A percentile compares a stretch with the other conserved stretches of the same genome.
These are phyloP conservation scores for Tipula unca DNA, from an alignment of 2,888 invertebrate genomes.

Conservation along the genomic window DNA sequence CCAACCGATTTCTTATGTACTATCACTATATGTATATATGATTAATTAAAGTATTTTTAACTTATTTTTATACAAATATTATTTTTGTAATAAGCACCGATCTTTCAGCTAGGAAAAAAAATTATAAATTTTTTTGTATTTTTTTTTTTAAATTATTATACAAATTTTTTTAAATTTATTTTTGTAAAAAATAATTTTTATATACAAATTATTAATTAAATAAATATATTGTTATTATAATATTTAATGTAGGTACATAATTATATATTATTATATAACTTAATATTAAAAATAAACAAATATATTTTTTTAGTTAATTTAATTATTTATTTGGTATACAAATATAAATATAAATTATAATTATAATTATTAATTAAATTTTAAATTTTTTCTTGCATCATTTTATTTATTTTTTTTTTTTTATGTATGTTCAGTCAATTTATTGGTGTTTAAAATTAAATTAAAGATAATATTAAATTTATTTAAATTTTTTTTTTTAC, in stretches of 20 bases:
- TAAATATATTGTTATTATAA: background rate
- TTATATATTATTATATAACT: background rate
- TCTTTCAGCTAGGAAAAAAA: constrained; percentile 39
- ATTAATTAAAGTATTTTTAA: background rate
- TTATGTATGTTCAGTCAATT: constrained; percentile 1
- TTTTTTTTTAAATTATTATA: background rate
- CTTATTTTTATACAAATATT: constrained; percentile 15
- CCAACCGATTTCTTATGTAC: background rate
- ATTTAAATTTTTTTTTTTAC: background rate
- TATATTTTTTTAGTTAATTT: background rate
- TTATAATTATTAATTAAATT: background rate
- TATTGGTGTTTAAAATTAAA: background rate
- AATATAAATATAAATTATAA: background rate
- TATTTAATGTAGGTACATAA: constrained; percentile 3
- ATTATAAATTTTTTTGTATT: background rate
- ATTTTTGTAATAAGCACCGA: constrained; percentile 39
- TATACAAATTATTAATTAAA: background rate
- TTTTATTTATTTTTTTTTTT: background rate
- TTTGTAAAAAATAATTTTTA: constrained; percentile 8
- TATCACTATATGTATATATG: background rate
- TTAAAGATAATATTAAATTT: background rate
- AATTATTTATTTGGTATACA: constrained; percentile 3
- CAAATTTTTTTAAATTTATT: background rate
- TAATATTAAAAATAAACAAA: background rate
- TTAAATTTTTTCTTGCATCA: background rate